phyloP scores from a whole-genome alignment of 2,888 invertebrate species.

The Drosophila paracracens region DNA sequence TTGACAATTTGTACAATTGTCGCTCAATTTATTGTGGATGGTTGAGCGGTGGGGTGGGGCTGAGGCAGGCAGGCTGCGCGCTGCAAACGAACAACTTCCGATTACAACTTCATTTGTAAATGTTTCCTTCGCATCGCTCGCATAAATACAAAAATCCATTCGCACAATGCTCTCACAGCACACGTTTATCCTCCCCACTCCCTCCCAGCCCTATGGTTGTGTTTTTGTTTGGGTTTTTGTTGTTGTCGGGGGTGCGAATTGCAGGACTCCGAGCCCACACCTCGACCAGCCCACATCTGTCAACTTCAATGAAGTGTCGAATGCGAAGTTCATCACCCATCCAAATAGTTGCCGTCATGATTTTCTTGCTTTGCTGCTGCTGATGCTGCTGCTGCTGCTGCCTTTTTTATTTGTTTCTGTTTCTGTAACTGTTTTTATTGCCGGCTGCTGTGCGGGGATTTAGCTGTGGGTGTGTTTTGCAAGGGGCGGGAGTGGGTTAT shows the following conservation, averaged over 20 bases:
- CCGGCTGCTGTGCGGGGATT: constrained; percentile 74
- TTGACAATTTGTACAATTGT: constrained; percentile 83
- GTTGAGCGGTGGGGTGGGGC: constrained; percentile 2
- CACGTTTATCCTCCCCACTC: constrained; percentile 1
- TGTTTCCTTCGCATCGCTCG: constrained; percentile 76
- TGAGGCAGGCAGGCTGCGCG: constrained; percentile 28
- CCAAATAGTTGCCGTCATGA: constrained; percentile 66
- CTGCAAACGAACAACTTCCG: constrained; percentile 84
- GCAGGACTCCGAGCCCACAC: constrained; percentile 6
- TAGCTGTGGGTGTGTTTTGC: constrained; percentile 17
- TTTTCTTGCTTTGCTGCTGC: constrained; percentile 36
- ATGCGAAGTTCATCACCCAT: constrained; percentile 80
- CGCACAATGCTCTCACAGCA: constrained; percentile 37
- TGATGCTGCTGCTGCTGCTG: neutral
- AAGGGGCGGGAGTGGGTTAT: neutral
- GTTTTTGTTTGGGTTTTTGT: constrained; percentile 16
- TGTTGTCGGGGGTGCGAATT: constrained; percentile 53
- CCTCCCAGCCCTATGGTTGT: neutral
- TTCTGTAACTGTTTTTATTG: constrained; percentile 72
- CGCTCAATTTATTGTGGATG: constrained; percentile 76
- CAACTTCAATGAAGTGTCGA: constrained; percentile 82
- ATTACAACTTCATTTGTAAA: constrained; percentile 84
- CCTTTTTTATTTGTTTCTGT: constrained; percentile 38
- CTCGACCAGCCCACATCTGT: constrained; percentile 80
- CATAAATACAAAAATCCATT: constrained; percentile 66